Percentiles rank a stretch among this genome's conserved stretches.
These are phyloP conservation scores for Plebejus melissa DNA, from an alignment of 2,888 invertebrate genomes.

Conservation along the genomic window DNA sequence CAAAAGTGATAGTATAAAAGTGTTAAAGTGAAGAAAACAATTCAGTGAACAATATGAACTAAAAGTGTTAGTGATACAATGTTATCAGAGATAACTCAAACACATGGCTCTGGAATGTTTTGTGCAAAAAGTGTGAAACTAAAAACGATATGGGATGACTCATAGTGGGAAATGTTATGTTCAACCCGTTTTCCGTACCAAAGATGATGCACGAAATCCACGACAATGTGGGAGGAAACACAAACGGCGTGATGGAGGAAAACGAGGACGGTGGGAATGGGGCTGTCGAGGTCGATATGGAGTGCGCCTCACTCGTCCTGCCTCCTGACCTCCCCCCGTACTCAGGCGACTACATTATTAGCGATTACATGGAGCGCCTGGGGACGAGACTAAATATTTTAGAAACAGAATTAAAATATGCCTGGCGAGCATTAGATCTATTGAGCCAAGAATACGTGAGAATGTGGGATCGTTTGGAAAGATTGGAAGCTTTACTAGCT, in stretches of 20 bases:
- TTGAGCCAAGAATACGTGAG: conserved; percentile 95
- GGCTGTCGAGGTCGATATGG: conserved; percentile 76
- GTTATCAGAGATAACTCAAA: conserved; percentile 51
- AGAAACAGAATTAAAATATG: conserved; percentile 94
- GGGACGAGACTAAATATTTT: conserved; percentile 91
- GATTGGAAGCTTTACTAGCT: conserved; percentile 90
- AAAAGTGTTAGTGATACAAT: conserved; percentile 58
- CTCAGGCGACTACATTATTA: conserved; percentile 87
- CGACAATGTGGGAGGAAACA: conserved; percentile 72
- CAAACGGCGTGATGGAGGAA: conserved; percentile 75
- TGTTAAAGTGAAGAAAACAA: conserved; percentile 46
- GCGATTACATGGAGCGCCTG: conserved; percentile 94
- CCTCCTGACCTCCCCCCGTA: conserved; percentile 74
- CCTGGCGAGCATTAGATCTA: conserved; percentile 94
- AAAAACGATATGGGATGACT: conserved; percentile 78
- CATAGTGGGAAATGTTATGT: conserved; percentile 74
- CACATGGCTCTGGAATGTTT: conserved; percentile 53
- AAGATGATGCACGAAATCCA: conserved; percentile 79
- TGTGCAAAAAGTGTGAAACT: conserved; percentile 61
- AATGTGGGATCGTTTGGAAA: conserved; percentile 95
- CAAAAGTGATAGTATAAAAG: conserved; percentile 42
- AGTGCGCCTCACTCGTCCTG: conserved; percentile 75
- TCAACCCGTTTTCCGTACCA: conserved; percentile 63
- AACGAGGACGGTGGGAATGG: conserved; percentile 77
- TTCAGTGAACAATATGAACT: conserved; percentile 54